These are phyloP conservation scores for Morus bassanus DNA, from an alignment of 2,797 vertebrate species.

Conservation along the genomic window DNA sequence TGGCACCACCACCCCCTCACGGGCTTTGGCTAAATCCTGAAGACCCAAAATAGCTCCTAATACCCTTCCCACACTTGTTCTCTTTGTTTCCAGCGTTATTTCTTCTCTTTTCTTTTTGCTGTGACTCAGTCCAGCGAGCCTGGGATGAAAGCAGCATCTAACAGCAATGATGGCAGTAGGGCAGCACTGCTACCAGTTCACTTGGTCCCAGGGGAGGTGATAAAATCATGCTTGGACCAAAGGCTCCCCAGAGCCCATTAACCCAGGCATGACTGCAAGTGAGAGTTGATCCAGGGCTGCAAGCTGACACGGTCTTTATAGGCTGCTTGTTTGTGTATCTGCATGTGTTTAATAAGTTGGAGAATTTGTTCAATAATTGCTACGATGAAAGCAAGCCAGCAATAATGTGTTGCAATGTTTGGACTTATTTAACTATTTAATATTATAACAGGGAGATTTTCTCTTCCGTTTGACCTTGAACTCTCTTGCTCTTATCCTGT, in stretches of 20 bases:
- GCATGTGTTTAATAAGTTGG: not conserved
- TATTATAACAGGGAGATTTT: not conserved
- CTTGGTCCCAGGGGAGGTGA: not conserved
- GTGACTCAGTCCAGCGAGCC: not conserved
- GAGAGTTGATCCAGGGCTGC: not conserved
- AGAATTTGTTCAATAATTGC: not conserved
- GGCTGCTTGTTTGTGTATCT: not conserved
- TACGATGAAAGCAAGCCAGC: not conserved
- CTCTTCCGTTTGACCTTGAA: not conserved
- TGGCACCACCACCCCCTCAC: not conserved
- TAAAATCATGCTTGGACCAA: not conserved
- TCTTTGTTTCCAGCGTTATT: not conserved
- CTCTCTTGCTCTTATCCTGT: not conserved
- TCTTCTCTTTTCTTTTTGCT: not conserved
- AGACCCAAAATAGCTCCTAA: not conserved
- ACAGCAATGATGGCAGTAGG: not conserved
- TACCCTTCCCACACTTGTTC: not conserved
- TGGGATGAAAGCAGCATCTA: not conserved
- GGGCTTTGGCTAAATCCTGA: not conserved
- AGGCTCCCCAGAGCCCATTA: not conserved
- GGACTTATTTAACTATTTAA: not conserved
- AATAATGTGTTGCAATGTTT: not conserved
- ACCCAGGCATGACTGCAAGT: not conserved
- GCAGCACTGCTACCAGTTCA: not conserved
- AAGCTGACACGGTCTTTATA: not conserved